These are phyloP conservation scores for Orycteropus afer DNA, from an alignment of 2,113 vertebrate genomes.

Conservation along the genomic window DNA sequence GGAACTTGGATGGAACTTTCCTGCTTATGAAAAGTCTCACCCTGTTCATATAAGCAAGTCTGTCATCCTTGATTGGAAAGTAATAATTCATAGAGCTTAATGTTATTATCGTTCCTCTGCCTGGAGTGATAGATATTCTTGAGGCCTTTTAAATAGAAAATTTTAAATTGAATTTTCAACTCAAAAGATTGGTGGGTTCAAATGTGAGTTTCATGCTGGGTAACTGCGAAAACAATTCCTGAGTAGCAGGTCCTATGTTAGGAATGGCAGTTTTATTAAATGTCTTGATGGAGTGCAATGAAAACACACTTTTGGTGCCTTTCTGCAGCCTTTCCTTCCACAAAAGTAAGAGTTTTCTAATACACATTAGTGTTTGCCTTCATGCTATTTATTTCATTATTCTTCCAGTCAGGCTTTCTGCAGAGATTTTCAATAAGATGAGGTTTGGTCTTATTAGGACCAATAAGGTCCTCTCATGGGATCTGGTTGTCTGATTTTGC, in stretches of 20 bases:
- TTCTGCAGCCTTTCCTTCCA: conserved; percentile 26
- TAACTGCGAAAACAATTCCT: conserved; percentile 70
- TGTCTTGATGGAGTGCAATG: conserved; percentile 65
- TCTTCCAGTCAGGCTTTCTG: conserved; percentile 50
- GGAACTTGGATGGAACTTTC: conserved; percentile 78
- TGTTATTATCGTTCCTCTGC: conserved; percentile 75
- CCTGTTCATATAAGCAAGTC: conserved; percentile 79
- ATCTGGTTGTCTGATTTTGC: not conserved
- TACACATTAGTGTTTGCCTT: conserved; percentile 38
- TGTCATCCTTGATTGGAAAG: conserved; percentile 83
- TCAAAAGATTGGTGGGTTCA: conserved; percentile 76
- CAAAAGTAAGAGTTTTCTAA: conserved; percentile 63
- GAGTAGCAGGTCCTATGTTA: conserved; percentile 61
- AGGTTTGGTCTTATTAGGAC: conserved; percentile 36
- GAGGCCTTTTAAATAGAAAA: conserved; percentile 78
- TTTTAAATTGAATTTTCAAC: conserved; percentile 75
- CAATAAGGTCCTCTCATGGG: not conserved
- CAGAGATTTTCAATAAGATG: conserved; percentile 13
- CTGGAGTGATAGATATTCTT: conserved; percentile 76
- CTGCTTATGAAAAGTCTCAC: conserved; percentile 83
- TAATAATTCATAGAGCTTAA: conserved; percentile 82
- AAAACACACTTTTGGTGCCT: conserved; percentile 63
- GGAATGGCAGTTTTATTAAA: conserved; percentile 77
- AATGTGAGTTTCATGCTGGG: conserved; percentile 69
- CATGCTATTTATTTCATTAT: conserved; percentile 56